Base-by-base conservation (phyloP, 1,140 invertebrate species). In the Drosophila pachea region DNA sequence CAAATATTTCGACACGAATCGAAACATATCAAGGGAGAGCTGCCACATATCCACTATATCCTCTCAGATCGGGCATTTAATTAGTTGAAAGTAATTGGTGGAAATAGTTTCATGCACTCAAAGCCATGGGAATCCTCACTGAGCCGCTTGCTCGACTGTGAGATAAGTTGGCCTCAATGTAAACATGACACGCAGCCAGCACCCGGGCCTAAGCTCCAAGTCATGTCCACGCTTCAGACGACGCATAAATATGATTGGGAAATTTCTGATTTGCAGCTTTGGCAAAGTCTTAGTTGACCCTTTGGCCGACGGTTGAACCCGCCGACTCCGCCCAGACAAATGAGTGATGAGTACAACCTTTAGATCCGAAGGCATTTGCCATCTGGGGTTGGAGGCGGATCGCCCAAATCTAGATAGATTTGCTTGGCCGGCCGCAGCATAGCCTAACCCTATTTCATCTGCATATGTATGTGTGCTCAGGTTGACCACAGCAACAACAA, bases 171-270 rank as follows among this genome's bases (percentile, higher is more conserved):
- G 6, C 35, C 6, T 9, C 35, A 7, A 36, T 4, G 35, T 36
- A 9, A 42, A 32, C 16, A 5, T 8, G 0, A 45, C 31, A 45
- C 54, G 12, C 40, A 16, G 14, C 12, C 52, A 40, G 29, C 35
- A 33, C 35, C 12, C 52, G 29, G 29, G 35, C 16, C 31, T 8
- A 14, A 5, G 12, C 32, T 6, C n/a, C 35, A n/a, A 7, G 0
- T 11, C 48, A 4, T 50, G 12, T 4, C 9, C 42, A 22, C 5
- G 9, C 33, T 9, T 42, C 31, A 49, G 54, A 42, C 62, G 61
- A 59, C 40, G 43, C 58, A 76, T 74, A 76, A 71, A 86, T 76
- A 58, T 79, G 81, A 86, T 84, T 86, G 81, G 68, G 79, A 86
- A 84, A 79, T 78, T 74, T 73, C 56, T 32, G 53, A 62, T 55